A percentile compares a stretch with the other conserved stretches of the same genome.
Evolutionary conservation across 2,888 invertebrate species (phyloP).

Genomic region (Coleophora flavipennella): DNA sequence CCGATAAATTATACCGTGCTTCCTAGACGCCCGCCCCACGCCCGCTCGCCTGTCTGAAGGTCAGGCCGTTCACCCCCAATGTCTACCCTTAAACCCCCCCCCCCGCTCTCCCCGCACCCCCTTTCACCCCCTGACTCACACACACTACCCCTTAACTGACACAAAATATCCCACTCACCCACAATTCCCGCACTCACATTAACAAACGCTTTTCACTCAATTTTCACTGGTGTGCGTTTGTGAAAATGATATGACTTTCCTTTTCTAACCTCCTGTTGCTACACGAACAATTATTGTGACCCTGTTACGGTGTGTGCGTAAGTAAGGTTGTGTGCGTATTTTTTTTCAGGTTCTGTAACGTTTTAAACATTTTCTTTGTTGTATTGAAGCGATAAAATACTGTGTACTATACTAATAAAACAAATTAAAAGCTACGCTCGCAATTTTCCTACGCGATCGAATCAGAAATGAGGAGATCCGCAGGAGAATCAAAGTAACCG

Average conservation of each 20-base stretch:
- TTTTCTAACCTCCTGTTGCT: too few relatives aligned
- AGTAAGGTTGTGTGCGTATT: conserved; percentile 6
- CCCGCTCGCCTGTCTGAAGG: conserved; percentile 54
- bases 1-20: conserved; percentile 33
- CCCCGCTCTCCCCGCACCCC: conserved; percentile 5
- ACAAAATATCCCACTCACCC: background rate
- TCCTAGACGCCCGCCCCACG: conserved; percentile 47
- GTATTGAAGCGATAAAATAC: conserved; percentile 13
- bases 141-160: conserved; percentile 3
- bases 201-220: too few relatives aligned
- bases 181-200: background rate
- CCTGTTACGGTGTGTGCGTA: conserved; percentile 1
- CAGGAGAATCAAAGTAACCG: too few relatives aligned
- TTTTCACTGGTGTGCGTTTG: too few relatives aligned
- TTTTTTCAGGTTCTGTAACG: conserved; percentile 21
- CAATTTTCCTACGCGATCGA: too few relatives aligned
- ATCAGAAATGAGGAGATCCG: too few relatives aligned
- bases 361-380: conserved; percentile 13
- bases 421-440: too few relatives aligned
- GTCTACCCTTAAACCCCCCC: conserved; percentile 20
- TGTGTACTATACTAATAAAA: too few relatives aligned
- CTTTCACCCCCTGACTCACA: conserved; percentile 3
- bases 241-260: too few relatives aligned
- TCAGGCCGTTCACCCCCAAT: conserved; percentile 58
- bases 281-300: too few relatives aligned